phyloP scores from a whole-genome alignment of 2,888 invertebrate genomes.

The Myopa tessellatipennis region DNA sequence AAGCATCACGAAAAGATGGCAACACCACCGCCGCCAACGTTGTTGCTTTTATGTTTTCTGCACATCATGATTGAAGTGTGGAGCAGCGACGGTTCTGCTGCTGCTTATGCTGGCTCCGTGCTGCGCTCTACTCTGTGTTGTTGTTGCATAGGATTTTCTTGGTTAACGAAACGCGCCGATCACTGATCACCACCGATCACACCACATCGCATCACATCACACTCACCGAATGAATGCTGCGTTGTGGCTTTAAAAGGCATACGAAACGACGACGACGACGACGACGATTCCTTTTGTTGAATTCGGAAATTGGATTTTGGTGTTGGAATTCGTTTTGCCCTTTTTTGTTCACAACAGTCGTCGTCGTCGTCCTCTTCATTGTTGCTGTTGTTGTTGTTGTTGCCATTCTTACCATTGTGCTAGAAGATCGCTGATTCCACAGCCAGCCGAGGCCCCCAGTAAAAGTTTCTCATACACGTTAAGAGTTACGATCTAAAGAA shows the following conservation, averaged over 20 bases:
- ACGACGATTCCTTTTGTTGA: slow-evolving; percentile 33
- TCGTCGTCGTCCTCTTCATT: background rate
- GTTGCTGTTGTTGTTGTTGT: slow-evolving; percentile 19
- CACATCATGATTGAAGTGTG: slow-evolving; percentile 10
- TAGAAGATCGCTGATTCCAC: background rate
- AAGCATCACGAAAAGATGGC: slow-evolving; percentile 8
- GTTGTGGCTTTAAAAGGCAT: slow-evolving; percentile 22
- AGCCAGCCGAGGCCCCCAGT: slow-evolving; percentile 28
- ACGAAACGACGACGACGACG: background rate
- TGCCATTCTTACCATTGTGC: slow-evolving; percentile 9
- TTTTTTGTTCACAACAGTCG: slow-evolving; percentile 21
- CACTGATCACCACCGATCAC: slow-evolving; percentile 12
- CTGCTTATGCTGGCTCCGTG: background rate
- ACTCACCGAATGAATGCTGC: slow-evolving; percentile 12
- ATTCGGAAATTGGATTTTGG: slow-evolving; percentile 42
- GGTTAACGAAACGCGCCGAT: slow-evolving; percentile 31
- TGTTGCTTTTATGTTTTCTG: background rate
- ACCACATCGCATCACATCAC: slow-evolving; percentile 28
- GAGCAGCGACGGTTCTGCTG: background rate
- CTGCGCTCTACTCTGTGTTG: background rate
- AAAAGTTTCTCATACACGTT: slow-evolving; percentile 44
- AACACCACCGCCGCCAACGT: background rate
- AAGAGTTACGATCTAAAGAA: slow-evolving; percentile 43
- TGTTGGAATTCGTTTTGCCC: slow-evolving; percentile 38
- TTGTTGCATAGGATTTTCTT: background rate